A percentile compares a stretch with the other conserved stretches of the same genome.
phyloP scores from a whole-genome alignment of 2,797 vertebrate genomes.

The Sitta carolinensis region DNA sequence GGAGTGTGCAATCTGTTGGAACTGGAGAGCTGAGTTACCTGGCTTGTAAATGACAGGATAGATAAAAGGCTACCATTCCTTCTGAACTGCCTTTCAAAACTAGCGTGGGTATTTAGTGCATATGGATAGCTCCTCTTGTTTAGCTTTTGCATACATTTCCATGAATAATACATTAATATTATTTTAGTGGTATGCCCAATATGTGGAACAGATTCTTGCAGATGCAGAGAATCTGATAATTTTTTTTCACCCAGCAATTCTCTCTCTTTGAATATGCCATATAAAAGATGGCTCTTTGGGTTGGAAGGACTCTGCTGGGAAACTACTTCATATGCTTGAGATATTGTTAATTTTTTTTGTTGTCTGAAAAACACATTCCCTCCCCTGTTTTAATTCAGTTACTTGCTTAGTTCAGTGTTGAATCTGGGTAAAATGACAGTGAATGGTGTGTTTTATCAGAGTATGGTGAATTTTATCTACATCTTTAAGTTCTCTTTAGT shows the following conservation, averaged over 20 bases:
- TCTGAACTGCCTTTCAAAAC: not conserved
- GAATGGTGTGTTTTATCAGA: not conserved
- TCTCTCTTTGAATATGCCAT: not conserved
- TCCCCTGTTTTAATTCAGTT: not conserved
- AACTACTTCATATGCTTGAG: not conserved
- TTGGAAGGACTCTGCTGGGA: not conserved
- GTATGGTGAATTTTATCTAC: not conserved
- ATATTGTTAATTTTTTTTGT: not conserved
- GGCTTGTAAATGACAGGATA: not conserved
- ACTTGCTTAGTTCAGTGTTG: not conserved
- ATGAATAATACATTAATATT: not conserved
- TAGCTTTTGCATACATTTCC: slow-evolving; percentile 25
- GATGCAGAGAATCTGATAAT: not conserved
- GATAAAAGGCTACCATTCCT: not conserved
- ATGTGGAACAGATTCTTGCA: not conserved
- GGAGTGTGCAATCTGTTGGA: not conserved
- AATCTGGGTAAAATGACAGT: not conserved
- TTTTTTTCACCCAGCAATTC: not conserved
- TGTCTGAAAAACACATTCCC: not conserved
- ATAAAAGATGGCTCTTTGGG: not conserved
- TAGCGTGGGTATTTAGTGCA: not conserved
- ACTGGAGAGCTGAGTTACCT: not conserved
- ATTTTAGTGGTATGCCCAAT: not conserved
- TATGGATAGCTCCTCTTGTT: not conserved
- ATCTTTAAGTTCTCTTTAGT: not conserved